Evolutionary conservation across 1,140 invertebrate genomes (phyloP).

Genomic region (Patella vulgata): DNA sequence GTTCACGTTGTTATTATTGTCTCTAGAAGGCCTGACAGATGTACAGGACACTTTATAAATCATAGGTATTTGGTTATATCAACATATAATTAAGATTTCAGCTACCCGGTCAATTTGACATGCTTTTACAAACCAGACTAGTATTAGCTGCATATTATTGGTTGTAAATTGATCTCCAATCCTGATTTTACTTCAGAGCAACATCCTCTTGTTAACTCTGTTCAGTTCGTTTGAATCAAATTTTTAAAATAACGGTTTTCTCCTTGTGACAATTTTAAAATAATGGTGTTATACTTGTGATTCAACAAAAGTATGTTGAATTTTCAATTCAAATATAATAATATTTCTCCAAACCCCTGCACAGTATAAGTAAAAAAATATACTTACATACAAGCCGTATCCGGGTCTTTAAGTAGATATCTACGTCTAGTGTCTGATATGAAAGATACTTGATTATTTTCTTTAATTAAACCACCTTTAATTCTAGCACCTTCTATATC

Average conservation of each 20-base stretch:
- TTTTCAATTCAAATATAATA: conserved; percentile 3
- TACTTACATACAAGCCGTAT: conserved; percentile 36
- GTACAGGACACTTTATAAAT: no score
- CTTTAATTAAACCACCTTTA: conserved; percentile 22
- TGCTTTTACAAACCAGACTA: no score
- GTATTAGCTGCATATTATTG: no score
- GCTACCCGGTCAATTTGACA: no score
- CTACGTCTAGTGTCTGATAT: conserved; percentile 15
- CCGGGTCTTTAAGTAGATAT: conserved; percentile 16
- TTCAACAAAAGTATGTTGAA: conserved; percentile 7
- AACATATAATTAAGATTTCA: no score
- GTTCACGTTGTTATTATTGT: no score
- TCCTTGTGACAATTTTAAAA: conserved; percentile 17
- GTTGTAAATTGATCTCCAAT: no score
- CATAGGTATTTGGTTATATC: no score
- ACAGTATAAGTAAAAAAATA: neutral
- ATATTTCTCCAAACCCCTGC: neutral
- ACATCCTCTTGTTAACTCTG: no score
- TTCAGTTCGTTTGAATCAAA: no score
- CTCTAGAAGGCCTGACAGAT: no score
- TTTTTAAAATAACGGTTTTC: conserved; percentile 1
- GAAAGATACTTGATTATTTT: conserved; percentile 8
- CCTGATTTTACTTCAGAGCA: no score
- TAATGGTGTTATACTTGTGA: neutral
- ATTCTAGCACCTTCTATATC: conserved; percentile 19